Evolutionary conservation across 2,797 vertebrate genomes (phyloP), one percentile per base, ranked within the genome.

Genomic region (Margarornis squamiger): DNA sequence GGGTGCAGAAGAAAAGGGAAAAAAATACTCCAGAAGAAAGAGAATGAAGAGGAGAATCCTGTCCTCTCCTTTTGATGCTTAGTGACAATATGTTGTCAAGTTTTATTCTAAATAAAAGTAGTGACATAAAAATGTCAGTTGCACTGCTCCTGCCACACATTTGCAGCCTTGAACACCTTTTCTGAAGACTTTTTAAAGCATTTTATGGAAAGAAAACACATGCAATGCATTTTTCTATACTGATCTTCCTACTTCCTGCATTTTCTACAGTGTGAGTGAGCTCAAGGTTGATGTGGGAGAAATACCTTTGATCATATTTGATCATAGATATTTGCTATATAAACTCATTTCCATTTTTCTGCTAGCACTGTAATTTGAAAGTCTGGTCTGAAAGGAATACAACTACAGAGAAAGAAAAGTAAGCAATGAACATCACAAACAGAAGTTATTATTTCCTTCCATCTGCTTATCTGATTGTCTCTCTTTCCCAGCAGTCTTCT

Each of bases 1-100:
- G 20, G 23, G 46, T 23, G 23, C 43, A 45, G 5, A 54, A 11
- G 79, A 70, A 63, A 9, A 8, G 6, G 4, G 1, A 4, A 20
- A 36, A 49, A 22, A 82, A 67, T 3, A 63, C 43, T 65, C 70
- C 22, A 75, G 32, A 30, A 74, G 48, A 59, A 77, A 86, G 19
- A 65, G 46, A 95, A 84, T 55, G 34, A 94, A 92, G 55, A 55
- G 63, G 46, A 81, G n/a, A 95, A 89, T 72, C 15, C 59, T 75
- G 39, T 26, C 38, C 32, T 86, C n/a, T 45, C 17, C 49, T 90
- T 88, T 66, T 48, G 81, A 83, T 54, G 52, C 11, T 89, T 77
- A 55, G 26, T 93, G 59, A 38, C 52, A 65, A 24, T 41, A 59
- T 7, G 9, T 49, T 82, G 38, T 80, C 86, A 88, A 82, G 49